Conservation (phyloP, 1,140 invertebrate genomes). For the Listronotus oregonensis region DNA sequence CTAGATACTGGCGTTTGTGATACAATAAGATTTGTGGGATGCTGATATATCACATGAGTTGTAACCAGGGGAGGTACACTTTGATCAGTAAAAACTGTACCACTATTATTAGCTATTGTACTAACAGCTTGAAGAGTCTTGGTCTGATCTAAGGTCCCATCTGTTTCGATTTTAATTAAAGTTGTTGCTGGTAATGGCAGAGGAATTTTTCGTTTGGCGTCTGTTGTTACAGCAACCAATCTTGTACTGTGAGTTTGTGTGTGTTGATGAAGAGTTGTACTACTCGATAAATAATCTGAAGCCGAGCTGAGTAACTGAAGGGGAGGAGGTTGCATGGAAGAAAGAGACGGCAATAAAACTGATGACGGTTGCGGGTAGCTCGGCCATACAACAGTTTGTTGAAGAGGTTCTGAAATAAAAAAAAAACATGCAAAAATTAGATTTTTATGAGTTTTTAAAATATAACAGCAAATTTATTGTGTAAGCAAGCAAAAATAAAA, state of each 20-base stretch:
- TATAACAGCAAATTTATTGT: too few species aligned
- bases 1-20: conserved; percentile 42
- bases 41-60: conserved; percentile 63
- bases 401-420: conserved; percentile 72
- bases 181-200: conserved; percentile 63
- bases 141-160: conserved; percentile 61
- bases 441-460: conserved; percentile 2
- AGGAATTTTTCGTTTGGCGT: conserved; percentile 65
- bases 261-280: conserved; percentile 62
- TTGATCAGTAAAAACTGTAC: conserved; percentile 56
- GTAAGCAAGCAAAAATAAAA: conserved; percentile 6
- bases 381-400: conserved; percentile 75
- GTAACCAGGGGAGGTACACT: conserved; percentile 53
- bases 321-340: conserved; percentile 64
- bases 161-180: conserved; percentile 71
- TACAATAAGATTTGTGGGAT: conserved; percentile 55
- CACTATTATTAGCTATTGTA: conserved; percentile 59
- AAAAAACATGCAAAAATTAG: conserved; percentile 37
- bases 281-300: conserved; percentile 57
- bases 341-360: conserved; percentile 60
- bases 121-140: conserved; percentile 65
- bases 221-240: conserved; percentile 62
- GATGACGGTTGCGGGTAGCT: conserved; percentile 66
- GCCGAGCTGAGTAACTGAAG: conserved; percentile 65
- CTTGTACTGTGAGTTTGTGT: conserved; percentile 65